Percentiles rank a stretch among this genome's conserved stretches.
Evolutionary conservation across 2,113 vertebrate species (phyloP).

Genomic region (Stictonetta naevosa): DNA sequence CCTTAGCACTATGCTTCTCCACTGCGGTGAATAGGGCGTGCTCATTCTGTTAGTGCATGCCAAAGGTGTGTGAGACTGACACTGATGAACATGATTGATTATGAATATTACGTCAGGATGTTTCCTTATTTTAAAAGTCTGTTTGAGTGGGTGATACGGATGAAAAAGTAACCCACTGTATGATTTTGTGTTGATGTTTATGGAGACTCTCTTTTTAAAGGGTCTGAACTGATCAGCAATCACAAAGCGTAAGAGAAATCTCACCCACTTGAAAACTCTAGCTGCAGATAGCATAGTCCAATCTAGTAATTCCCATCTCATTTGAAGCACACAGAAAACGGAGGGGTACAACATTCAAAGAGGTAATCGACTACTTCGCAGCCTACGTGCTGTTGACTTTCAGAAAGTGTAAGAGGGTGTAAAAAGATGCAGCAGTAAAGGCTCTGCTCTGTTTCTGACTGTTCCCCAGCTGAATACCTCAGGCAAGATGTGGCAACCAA

Average conservation of each 20-base stretch:
- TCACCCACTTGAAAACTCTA: not conserved
- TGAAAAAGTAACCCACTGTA: not conserved
- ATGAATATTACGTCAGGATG: not conserved
- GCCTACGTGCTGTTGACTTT: not conserved
- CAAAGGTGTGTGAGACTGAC: not conserved
- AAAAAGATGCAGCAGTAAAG: not conserved
- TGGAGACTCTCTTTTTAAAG: not conserved
- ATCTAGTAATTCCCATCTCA: not conserved
- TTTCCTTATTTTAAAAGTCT: not conserved
- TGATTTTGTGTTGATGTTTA: not conserved
- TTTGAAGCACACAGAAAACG: not conserved
- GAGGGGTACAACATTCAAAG: not conserved
- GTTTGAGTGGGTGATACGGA: not conserved
- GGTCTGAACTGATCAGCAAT: not conserved
- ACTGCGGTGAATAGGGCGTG: not conserved
- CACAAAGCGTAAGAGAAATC: not conserved
- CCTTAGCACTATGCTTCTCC: not conserved
- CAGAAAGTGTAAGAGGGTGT: not conserved
- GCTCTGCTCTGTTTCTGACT: not conserved
- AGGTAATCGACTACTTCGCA: not conserved
- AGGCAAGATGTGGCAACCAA: constrained; percentile 10
- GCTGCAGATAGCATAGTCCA: not conserved
- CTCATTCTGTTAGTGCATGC: not conserved
- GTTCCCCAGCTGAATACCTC: not conserved
- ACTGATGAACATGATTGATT: not conserved